Evolutionary conservation across 2,797 vertebrate species (phyloP).

Genomic region (Acrossocheilus wenchowensis): DNA sequence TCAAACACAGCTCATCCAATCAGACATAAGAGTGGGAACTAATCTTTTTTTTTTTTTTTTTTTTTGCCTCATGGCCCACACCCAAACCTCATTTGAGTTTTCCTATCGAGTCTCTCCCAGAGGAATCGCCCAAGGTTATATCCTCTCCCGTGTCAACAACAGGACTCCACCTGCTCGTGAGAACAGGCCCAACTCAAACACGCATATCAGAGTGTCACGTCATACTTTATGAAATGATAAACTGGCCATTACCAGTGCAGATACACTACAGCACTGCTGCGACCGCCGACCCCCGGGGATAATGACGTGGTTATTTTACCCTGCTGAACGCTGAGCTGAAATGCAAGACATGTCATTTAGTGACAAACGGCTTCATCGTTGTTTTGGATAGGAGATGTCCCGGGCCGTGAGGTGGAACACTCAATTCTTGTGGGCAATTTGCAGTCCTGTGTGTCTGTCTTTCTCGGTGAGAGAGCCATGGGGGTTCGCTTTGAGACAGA

Average conservation of each 20-base stretch:
- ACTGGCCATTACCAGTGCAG: neutral
- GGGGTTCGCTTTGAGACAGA: constrained; percentile 64
- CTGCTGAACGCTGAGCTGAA: neutral
- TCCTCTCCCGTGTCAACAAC: constrained; percentile 14
- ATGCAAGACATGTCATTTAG: neutral
- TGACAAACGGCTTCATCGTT: neutral
- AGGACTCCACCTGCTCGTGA: constrained; percentile 7
- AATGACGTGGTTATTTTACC: constrained; percentile 8
- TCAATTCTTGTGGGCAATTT: constrained; percentile 24
- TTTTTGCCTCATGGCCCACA: neutral
- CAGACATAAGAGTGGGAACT: neutral
- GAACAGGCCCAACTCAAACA: constrained; percentile 21
- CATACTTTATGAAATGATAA: constrained; percentile 7
- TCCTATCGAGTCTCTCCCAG: neutral
- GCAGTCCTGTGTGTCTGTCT: constrained; percentile 51
- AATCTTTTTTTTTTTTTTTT: no score
- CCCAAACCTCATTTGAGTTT: constrained; percentile 22
- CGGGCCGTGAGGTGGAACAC: neutral
- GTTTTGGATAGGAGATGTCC: constrained; percentile 11
- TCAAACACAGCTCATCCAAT: neutral
- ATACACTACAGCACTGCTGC: neutral
- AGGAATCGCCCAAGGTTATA: constrained; percentile 22
- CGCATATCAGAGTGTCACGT: neutral
- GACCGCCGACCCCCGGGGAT: neutral
- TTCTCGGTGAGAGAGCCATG: constrained; percentile 65